Evolutionary conservation across 1,140 invertebrate species (phyloP).

Genomic region (Temnothorax curvispinosus): DNA sequence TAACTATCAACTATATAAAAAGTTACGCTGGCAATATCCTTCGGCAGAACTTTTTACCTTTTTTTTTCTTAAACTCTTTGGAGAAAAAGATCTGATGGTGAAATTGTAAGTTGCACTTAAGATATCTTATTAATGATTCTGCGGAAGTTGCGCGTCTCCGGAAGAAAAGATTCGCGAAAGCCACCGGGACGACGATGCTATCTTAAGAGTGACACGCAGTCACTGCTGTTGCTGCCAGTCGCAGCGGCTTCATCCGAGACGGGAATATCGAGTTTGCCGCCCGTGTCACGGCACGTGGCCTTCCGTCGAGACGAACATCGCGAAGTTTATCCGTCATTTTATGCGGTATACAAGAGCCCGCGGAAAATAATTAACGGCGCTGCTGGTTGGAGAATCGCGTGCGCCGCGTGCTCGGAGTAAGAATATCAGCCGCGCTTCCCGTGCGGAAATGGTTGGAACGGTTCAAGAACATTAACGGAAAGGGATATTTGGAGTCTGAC

Average conservation of each 20-base stretch:
- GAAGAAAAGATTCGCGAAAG: slow-evolving; percentile 46
- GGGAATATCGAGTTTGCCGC: slow-evolving; percentile 65
- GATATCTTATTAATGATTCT: slow-evolving; percentile 36
- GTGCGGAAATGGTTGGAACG: not conserved
- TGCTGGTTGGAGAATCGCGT: slow-evolving; percentile 35
- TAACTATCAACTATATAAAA: not conserved
- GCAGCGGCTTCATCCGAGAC: slow-evolving; percentile 52
- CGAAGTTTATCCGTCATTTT: slow-evolving; percentile 64
- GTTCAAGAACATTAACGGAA: slow-evolving; percentile 4
- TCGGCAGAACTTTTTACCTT: not conserved
- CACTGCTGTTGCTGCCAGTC: slow-evolving; percentile 43
- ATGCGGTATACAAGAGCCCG: not conserved
- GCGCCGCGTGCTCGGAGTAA: slow-evolving; percentile 33
- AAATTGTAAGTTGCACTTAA: slow-evolving; percentile 2
- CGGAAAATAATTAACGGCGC: slow-evolving; percentile 66
- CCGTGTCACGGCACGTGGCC: slow-evolving; percentile 54
- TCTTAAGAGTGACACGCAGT: slow-evolving; percentile 48
- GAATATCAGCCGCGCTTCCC: slow-evolving; percentile 39
- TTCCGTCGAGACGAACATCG: slow-evolving; percentile 61
- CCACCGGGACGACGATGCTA: not conserved
- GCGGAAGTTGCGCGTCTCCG: not conserved
- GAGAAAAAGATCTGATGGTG: not conserved
- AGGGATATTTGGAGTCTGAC: not conserved
- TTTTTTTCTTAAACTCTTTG: not conserved
- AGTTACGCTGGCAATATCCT: not conserved